Evolutionary conservation across 2,888 invertebrate species (phyloP).

Genomic region (Drosophila kanekoi): DNA sequence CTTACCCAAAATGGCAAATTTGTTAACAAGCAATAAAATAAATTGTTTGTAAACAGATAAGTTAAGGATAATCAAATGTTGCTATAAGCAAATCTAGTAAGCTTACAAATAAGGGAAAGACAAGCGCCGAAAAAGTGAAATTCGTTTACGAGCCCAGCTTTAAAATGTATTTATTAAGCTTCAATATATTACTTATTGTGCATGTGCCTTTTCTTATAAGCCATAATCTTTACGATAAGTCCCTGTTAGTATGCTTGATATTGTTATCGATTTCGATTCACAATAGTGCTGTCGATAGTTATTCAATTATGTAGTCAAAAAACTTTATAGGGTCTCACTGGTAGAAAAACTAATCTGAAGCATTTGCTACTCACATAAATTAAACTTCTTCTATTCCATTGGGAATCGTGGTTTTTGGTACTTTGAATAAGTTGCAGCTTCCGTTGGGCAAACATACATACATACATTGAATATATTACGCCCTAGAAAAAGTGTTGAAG

Average conservation of each 20-base stretch:
- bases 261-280: background rate
- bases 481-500: conserved; percentile 49
- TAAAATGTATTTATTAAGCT: too few relatives aligned
- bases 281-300: background rate
- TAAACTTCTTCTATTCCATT: background rate
- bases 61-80: background rate
- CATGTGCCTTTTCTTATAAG: too few relatives aligned
- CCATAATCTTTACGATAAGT: too few relatives aligned
- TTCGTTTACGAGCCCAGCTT: too few relatives aligned
- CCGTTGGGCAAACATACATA: background rate
- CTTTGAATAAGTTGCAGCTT: conserved; percentile 43
- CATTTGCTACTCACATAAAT: background rate
- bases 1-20: conserved; percentile 29
- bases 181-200: too few relatives aligned
- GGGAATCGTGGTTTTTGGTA: conserved; percentile 17
- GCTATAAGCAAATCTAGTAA: too few relatives aligned
- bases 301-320: too few relatives aligned
- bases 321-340: too few relatives aligned
- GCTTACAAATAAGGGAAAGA: too few relatives aligned
- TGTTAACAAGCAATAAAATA: conserved; percentile 18
- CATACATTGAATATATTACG: background rate
- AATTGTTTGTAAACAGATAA: conserved; percentile 3
- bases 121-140: too few relatives aligned
- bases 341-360: background rate
- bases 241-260: too few relatives aligned